Evolutionary conservation across 2,113 vertebrate species (phyloP), one percentile per base, ranked within the genome.

Genomic region (Typhlomys cinereus): DNA sequence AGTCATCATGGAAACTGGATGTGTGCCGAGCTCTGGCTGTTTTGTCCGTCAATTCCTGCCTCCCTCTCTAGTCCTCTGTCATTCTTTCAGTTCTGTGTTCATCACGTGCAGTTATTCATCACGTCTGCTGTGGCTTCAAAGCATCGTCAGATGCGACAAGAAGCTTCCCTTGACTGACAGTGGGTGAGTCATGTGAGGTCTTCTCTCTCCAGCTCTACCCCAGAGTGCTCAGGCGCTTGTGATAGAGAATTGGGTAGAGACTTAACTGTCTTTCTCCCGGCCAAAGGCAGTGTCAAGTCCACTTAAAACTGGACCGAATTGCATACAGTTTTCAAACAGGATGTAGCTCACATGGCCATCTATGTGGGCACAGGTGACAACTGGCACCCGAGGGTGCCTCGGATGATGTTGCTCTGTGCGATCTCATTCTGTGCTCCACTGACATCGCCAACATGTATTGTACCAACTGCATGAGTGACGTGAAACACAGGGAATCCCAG

Each of bases 401-500:
- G 8, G 75, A 91, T 90, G 69, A 27, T 25, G 46, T 89, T 84
- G 80, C n/a, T 71, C 25, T 34, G 8, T 39, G 48, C 36, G 5
- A 31, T 91, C 50, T 92, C 20, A 88, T 76, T 78, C 71, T 91
- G 54, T 66, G 36, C 82, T 81, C 41, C 48, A 62, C 13, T 59
- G 21, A 70, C 39, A 29, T 90, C 20, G 83, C 74, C 79, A 75
- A 76, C 88, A 39, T 67, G 20, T 31, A 88, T 93, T 85, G 71
- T 81, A 91, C 48, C 52, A 83, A 20, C 41, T 90, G 50, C 9
- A 36, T 74, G 57, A n/a, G n/a, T 64, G 61, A 80, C 39, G 34
- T 46, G 88, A 93, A 94, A 70, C 52, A n/a, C n/a, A 86, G 39
- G 70, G 85, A 92, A 62, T 78, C 48, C 85, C 10, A 91, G 61